Percentiles rank a stretch among this genome's conserved stretches.
phyloP scores from a whole-genome alignment of 2,888 invertebrate species.

The Cryptophagus acutangulus region DNA sequence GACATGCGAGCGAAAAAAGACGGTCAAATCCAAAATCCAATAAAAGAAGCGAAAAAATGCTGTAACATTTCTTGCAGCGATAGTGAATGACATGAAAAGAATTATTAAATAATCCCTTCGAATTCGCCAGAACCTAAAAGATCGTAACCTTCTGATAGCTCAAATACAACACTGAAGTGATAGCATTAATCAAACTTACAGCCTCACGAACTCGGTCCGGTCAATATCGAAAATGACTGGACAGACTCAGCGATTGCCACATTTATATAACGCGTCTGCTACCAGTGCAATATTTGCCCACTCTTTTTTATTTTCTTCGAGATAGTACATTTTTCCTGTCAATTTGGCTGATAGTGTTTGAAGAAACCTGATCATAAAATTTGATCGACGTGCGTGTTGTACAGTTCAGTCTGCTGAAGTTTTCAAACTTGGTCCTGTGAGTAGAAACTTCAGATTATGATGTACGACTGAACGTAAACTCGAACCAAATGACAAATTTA shows the following conservation, averaged over 20 bases:
- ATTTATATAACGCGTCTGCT: background rate
- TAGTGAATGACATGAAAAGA: too few species aligned
- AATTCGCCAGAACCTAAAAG: background rate
- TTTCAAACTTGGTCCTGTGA: too few species aligned
- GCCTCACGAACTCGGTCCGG: slow-evolving; percentile 1
- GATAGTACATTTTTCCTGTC: slow-evolving; percentile 35
- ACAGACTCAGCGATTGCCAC: background rate
- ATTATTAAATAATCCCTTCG: background rate
- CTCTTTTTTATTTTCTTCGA: background rate
- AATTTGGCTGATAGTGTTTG: slow-evolving; percentile 30
- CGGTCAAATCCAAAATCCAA: background rate
- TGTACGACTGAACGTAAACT: too few species aligned
- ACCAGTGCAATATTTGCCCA: background rate
- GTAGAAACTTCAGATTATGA: too few species aligned
- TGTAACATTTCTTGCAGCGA: too few species aligned
- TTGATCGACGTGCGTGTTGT: slow-evolving; percentile 5
- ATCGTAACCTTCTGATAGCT: background rate
- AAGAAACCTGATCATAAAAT: slow-evolving; percentile 22
- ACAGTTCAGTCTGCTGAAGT: too few species aligned
- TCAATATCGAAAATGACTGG: background rate
- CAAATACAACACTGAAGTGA: slow-evolving; percentile 1
- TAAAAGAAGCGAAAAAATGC: too few species aligned
- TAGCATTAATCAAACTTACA: slow-evolving; percentile 1
- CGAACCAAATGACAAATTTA: too few species aligned
- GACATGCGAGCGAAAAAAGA: background rate